Base-by-base conservation (phyloP, 1,140 invertebrate genomes). In the Drosophila nasuta region DNA sequence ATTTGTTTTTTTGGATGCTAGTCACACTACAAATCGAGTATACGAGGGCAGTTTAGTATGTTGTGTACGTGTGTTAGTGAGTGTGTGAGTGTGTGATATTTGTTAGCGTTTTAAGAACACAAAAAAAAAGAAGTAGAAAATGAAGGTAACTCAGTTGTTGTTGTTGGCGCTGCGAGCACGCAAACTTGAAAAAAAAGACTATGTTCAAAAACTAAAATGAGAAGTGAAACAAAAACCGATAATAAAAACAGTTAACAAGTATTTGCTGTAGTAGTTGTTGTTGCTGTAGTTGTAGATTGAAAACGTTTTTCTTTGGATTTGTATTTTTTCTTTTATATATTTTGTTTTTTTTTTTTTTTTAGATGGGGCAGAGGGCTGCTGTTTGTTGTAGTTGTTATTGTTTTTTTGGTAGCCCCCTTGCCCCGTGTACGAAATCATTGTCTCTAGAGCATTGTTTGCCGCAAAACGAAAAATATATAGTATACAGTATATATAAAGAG, bases 361-460 rank as follows among this genome's bases (percentile, higher is more conserved):
- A 41, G 54, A 41, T 33, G 54, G 33, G 33, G 17, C 35, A 41
- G 33, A 20, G 17, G 2, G 33, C 6, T 28, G 33, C 6, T 28
- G 28, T n/a, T 41, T 20, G 30, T 56, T 56, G 15, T 56, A 35
- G 51, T 56, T 20, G 35, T 57, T 57, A 25, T 20, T 35, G 30
- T 54, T 54, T 30, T 20, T 25, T 25, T 25, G 20, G 51, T 33
- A 25, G 48, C 48, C 48, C 28, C 51, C 35, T 38, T 33, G 51
- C 51, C 54, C 64, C 17, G 63, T 65, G 82, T 74, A 86, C 83
- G 83, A 88, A 88, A 88, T 88, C 83, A 88, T 88, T 88, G 72
- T 75, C 83, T 88, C 85, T 89, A 88, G 83, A 88, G 83, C 83
- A 88, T 85, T 83, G 73, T 88, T 86, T 89, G 83, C 85, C 83